phyloP scores from a whole-genome alignment of 1,140 invertebrate genomes.

The Zaprionus africanus region DNA sequence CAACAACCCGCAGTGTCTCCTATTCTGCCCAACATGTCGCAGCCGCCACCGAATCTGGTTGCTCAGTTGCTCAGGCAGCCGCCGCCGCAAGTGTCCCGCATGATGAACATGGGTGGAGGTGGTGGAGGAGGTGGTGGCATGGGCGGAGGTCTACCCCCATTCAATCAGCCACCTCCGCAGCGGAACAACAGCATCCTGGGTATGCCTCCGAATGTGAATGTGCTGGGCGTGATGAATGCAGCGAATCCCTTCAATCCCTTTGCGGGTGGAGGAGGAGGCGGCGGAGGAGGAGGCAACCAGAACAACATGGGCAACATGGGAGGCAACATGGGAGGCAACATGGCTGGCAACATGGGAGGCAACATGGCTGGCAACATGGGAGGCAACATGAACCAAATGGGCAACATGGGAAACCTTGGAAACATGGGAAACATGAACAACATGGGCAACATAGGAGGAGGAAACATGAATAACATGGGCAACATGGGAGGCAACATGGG shows the following conservation, averaged over 20 bases:
- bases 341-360: slow-evolving; percentile 14
- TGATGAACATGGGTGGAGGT: slow-evolving; percentile 42
- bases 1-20: slow-evolving; percentile 8
- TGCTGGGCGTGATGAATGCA: slow-evolving; percentile 75
- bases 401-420: slow-evolving; percentile 16
- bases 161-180: slow-evolving; percentile 65
- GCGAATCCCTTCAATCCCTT: slow-evolving; percentile 85
- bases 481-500: slow-evolving; percentile 17
- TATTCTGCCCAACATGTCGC: slow-evolving; percentile 62
- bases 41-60: slow-evolving; percentile 64
- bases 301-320: slow-evolving; percentile 14
- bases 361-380: slow-evolving; percentile 7
- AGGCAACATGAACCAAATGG: slow-evolving; percentile 8
- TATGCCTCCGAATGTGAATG: slow-evolving; percentile 47
- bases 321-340: slow-evolving; percentile 13
- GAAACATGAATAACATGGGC: slow-evolving; percentile 16
- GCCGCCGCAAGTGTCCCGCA: slow-evolving; percentile 60
- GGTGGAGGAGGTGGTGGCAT: slow-evolving; percentile 6
- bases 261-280: slow-evolving; percentile 14
- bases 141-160: slow-evolving; percentile 66
- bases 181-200: slow-evolving; percentile 52
- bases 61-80: slow-evolving; percentile 68
- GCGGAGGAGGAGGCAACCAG: slow-evolving; percentile 2
- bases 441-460: slow-evolving; percentile 19
- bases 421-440: not conserved